Evolutionary conservation across 2,888 invertebrate species (phyloP).

Genomic region (Liopterus haemorrhoidalis): DNA sequence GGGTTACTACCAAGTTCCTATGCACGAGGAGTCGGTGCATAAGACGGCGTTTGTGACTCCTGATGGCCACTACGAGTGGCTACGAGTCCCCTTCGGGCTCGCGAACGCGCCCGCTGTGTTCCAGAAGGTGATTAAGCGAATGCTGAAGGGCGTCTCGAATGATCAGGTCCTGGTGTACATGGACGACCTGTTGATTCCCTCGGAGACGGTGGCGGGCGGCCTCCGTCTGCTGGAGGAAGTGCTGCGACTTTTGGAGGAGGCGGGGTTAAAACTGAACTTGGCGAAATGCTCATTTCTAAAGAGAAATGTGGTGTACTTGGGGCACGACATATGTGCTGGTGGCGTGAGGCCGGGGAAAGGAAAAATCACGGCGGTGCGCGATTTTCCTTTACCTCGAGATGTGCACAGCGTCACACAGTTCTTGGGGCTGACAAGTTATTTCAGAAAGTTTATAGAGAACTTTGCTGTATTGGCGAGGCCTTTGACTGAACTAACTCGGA

Average conservation of each 20-base stretch:
- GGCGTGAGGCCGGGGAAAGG: slow-evolving; percentile 24
- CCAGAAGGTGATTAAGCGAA: not conserved
- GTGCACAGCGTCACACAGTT: slow-evolving; percentile 22
- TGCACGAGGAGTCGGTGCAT: slow-evolving; percentile 24
- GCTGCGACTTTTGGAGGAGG: slow-evolving; percentile 4
- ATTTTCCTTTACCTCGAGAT: slow-evolving; percentile 22
- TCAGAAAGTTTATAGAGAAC: slow-evolving; percentile 6
- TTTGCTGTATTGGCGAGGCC: slow-evolving; percentile 10
- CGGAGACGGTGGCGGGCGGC: slow-evolving; percentile 11
- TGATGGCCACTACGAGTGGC: slow-evolving; percentile 31
- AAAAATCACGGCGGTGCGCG: slow-evolving; percentile 22
- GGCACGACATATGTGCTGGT: slow-evolving; percentile 18
- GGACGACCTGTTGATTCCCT: slow-evolving; percentile 16
- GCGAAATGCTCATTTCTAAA: slow-evolving; percentile 27
- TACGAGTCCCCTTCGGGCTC: slow-evolving; percentile 33
- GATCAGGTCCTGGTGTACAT: slow-evolving; percentile 14
- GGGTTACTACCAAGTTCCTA: slow-evolving; percentile 32
- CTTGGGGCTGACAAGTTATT: slow-evolving; percentile 12
- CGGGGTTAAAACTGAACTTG: slow-evolving; percentile 23
- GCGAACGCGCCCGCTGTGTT: too few species aligned
- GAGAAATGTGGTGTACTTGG: slow-evolving; percentile 20
- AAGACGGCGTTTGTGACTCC: slow-evolving; percentile 33
- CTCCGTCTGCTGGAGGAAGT: slow-evolving; percentile 8
- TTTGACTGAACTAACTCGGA: not conserved
- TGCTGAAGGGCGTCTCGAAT: slow-evolving; percentile 4